Conservation (phyloP, 2,888 invertebrate genomes). For the Dryocosmus kuriphilus region DNA sequence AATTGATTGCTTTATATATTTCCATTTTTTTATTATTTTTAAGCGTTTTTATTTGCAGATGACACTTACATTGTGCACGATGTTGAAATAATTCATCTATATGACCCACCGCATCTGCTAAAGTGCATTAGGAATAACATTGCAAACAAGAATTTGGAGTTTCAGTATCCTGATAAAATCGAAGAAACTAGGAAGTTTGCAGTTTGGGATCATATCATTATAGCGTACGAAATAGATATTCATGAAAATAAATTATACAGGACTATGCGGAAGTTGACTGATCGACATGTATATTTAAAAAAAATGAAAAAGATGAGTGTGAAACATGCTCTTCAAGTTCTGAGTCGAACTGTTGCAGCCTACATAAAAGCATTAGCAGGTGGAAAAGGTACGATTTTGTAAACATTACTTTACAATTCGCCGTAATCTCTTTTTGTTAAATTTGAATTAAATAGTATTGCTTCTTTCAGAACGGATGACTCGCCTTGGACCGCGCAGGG, state of each 20-base stretch:
- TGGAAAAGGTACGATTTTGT: no score
- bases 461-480: constrained; percentile 15
- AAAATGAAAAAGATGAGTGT: constrained; percentile 49
- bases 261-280: no score
- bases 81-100: neutral
- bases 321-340: constrained; percentile 45
- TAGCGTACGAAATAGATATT: constrained; percentile 38
- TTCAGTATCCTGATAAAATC: neutral
- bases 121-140: no score
- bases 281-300: no score
- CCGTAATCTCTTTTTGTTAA: no score
- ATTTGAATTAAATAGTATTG: no score
- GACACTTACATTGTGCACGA: constrained; percentile 4
- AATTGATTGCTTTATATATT: neutral
- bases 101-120: no score
- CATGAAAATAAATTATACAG: no score
- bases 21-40: neutral
- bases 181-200: constrained; percentile 29
- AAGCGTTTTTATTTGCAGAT: neutral
- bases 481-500: neutral
- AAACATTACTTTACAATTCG: no score
- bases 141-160: neutral
- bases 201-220: constrained; percentile 8
- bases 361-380: no score
- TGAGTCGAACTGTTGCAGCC: constrained; percentile 41